A percentile compares a stretch with the other conserved stretches of the same genome.
Evolutionary conservation across 2,888 invertebrate genomes (phyloP).

Genomic region (Sarcophaga carnaria): DNA sequence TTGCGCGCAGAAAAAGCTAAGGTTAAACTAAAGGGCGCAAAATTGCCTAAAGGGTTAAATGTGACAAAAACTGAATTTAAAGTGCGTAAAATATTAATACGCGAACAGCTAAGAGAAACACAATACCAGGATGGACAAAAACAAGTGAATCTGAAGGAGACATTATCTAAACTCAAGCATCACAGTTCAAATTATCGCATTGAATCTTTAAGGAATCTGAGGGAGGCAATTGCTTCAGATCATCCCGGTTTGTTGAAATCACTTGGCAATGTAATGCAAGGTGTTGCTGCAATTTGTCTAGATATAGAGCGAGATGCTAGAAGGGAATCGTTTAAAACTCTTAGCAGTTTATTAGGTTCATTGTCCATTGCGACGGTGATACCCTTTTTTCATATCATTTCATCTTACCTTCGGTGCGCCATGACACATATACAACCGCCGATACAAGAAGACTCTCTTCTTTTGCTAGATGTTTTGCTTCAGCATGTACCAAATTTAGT

Average conservation of each 20-base stretch:
- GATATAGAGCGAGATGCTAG: conserved; percentile 87
- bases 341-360: conserved; percentile 78
- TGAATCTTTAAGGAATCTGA: conserved; percentile 78
- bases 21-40: conserved; percentile 91
- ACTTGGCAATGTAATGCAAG: conserved; percentile 87
- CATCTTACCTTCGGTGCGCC: conserved; percentile 91
- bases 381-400: conserved; percentile 90
- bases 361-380: conserved; percentile 72
- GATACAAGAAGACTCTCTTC: conserved; percentile 92
- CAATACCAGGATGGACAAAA: conserved; percentile 69
- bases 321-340: conserved; percentile 82
- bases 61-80: conserved; percentile 94
- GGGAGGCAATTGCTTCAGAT: conserved; percentile 81
- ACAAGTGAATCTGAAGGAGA: conserved; percentile 77
- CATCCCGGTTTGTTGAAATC: conserved; percentile 82
- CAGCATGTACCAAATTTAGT: conserved; percentile 86
- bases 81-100: conserved; percentile 92
- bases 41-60: conserved; percentile 93
- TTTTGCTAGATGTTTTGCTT: conserved; percentile 90
- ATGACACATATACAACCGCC: conserved; percentile 93
- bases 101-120: conserved; percentile 84
- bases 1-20: conserved; percentile 93
- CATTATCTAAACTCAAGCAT: conserved; percentile 83
- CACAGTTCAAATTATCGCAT: conserved; percentile 79
- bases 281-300: conserved; percentile 86